Evolutionary conservation across 2,888 invertebrate genomes (phyloP).

Genomic region (Globia sparganii): DNA sequence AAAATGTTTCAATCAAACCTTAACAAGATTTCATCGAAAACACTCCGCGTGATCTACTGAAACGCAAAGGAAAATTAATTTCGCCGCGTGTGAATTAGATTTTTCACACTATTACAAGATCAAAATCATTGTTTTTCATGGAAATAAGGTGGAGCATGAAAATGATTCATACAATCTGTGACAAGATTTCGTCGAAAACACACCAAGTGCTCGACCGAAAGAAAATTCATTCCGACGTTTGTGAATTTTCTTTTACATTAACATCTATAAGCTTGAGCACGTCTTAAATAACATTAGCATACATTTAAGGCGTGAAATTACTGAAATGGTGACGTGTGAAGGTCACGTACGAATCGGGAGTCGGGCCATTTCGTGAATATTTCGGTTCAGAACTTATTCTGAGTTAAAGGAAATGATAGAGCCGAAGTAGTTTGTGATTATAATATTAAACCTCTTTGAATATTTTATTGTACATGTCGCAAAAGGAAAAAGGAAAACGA

Average conservation of each 20-base stretch:
- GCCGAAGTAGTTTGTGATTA: not conserved
- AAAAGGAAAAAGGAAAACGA: not conserved
- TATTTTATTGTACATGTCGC: not conserved
- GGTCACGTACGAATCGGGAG: slow-evolving; percentile 23
- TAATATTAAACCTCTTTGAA: slow-evolving; percentile 4
- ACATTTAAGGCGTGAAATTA: slow-evolving; percentile 26
- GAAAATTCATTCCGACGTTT: slow-evolving; percentile 30
- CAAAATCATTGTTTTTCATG: not conserved
- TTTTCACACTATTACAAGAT: not conserved
- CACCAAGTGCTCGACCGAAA: not conserved
- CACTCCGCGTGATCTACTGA: not conserved
- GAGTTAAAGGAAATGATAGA: slow-evolving; percentile 10
- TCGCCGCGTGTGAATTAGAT: slow-evolving; percentile 16
- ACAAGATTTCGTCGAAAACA: slow-evolving; percentile 13
- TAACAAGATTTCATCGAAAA: slow-evolving; percentile 7
- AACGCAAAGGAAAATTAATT: slow-evolving; percentile 19
- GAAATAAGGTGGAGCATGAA: not conserved
- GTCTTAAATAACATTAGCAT: slow-evolving; percentile 26
- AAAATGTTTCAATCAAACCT: slow-evolving; percentile 11
- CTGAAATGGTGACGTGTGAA: slow-evolving; percentile 19
- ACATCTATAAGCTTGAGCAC: slow-evolving; percentile 35
- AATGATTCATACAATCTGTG: not conserved
- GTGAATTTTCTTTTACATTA: slow-evolving; percentile 32
- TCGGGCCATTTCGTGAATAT: slow-evolving; percentile 15
- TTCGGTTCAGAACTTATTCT: slow-evolving; percentile 32